These are phyloP conservation scores for Tetragonula clypearis DNA, from an alignment of 1,140 invertebrate species.

Conservation along the genomic window DNA sequence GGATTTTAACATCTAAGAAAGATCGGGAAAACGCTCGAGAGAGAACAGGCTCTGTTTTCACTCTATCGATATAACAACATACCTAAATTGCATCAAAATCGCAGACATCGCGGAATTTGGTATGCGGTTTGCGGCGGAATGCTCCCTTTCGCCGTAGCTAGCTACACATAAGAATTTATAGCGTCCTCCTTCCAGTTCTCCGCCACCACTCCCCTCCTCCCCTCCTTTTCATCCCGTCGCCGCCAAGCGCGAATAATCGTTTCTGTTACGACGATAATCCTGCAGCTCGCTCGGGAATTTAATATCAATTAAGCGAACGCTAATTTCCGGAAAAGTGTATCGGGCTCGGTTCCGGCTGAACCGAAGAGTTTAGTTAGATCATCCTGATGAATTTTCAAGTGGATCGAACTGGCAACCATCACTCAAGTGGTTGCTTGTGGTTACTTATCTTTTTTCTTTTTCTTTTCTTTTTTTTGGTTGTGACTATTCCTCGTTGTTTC, in stretches of 20 bases:
- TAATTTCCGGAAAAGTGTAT: slow-evolving; percentile 24
- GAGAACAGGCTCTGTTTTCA: neutral
- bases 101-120: slow-evolving; percentile 43
- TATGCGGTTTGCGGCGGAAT: slow-evolving; percentile 29
- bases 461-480: too few species aligned
- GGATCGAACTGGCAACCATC: neutral
- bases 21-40: neutral
- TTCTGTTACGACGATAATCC: slow-evolving; percentile 28
- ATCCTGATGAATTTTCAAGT: neutral
- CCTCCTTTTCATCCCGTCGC: neutral
- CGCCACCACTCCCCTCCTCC: neutral
- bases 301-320: slow-evolving; percentile 30
- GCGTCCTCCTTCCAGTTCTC: neutral
- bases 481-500: too few species aligned
- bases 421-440: too few species aligned
- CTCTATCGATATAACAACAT: slow-evolving; percentile 15
- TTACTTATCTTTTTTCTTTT: neutral
- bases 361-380: neutral
- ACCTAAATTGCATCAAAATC: slow-evolving; percentile 36
- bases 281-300: slow-evolving; percentile 1
- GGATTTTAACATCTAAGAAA: neutral
- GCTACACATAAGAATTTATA: slow-evolving; percentile 34
- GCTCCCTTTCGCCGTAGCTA: neutral
- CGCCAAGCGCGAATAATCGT: slow-evolving; percentile 7
- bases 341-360: neutral